Base-by-base conservation (phyloP, 2,888 invertebrate genomes). In the Scaptomyza cyrtandrae region DNA sequence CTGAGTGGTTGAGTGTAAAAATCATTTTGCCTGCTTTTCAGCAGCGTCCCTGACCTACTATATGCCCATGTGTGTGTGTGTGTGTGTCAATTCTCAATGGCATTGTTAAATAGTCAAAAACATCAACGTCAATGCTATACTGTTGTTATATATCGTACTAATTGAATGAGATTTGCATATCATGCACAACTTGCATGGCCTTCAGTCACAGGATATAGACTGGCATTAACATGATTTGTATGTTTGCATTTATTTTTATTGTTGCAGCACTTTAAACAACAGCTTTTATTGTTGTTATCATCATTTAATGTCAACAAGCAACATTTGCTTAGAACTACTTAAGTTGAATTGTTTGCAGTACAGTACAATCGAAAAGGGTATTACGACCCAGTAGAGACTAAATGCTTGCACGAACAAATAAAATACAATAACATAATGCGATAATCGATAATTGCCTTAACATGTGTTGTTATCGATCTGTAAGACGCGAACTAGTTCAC, bases 81-180 rank as follows among this genome's bases (percentile, higher is more conserved):
- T 24, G 29, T 52, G 13, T 14, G 35, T 52, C 52, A 52, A 64
- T 37, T 60, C 43, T 57, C 70, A 56, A 41, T 39, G 63, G 58
- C 50, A 57, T 62, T 64, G 64, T 71, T 46, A 57, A 50, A 50
- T 48, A 13, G 46, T 58, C 46, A 41, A 16, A 48, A 10, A 58
- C 66, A 72, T 57, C 60, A 59, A 53, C 49, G 55, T 52, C 71
- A 75, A 59, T 64, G 49, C 46, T 50, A 35, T 49, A 35, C 6
- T 10, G 10, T 31, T 6, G 2, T 6, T 6, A 33, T 33, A 33
- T 33, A 73, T 66, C 9, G 6, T 13, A 50, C 56, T 61, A 77
- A 77, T 85, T 82, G 71, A 85, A 79, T 77, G 33, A 16, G 65
- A 72, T 85, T 71, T 78, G 58, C 69, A 78, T 71, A 63, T 65